phyloP scores from a whole-genome alignment of 2,113 vertebrate genomes.

The Lonchura striata region DNA sequence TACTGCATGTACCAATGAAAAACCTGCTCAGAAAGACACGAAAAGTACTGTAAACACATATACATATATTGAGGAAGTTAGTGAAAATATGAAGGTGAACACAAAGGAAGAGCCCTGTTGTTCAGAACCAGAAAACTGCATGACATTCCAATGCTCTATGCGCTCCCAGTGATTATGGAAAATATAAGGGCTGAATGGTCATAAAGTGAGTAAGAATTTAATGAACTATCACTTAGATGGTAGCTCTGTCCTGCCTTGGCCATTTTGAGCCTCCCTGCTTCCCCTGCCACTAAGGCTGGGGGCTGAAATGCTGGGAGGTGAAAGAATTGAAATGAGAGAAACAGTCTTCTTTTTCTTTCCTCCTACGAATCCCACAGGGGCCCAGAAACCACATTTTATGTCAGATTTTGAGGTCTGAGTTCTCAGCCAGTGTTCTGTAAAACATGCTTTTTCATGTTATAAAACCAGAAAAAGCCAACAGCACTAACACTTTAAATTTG shows the following conservation, averaged over 20 bases:
- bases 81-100: background rate
- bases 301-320: background rate
- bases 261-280: background rate
- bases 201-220: background rate
- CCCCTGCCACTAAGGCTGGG: background rate
- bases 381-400: background rate
- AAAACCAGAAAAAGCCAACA: background rate
- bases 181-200: background rate
- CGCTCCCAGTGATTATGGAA: background rate
- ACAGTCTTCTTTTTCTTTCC: background rate
- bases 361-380: background rate
- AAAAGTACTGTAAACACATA: background rate
- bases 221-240: background rate
- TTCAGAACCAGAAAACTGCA: background rate
- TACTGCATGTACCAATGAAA: background rate
- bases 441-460: conserved; percentile 5
- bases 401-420: conserved; percentile 3
- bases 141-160: rapidly evolving
- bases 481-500: background rate
- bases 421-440: background rate
- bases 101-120: background rate
- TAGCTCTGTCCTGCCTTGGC: background rate
- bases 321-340: background rate
- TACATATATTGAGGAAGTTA: background rate
- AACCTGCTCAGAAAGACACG: background rate